Evolutionary conservation across 92 coral and sea anemone species (phyloP).

Genomic region (Palythoa caribaeorum): DNA sequence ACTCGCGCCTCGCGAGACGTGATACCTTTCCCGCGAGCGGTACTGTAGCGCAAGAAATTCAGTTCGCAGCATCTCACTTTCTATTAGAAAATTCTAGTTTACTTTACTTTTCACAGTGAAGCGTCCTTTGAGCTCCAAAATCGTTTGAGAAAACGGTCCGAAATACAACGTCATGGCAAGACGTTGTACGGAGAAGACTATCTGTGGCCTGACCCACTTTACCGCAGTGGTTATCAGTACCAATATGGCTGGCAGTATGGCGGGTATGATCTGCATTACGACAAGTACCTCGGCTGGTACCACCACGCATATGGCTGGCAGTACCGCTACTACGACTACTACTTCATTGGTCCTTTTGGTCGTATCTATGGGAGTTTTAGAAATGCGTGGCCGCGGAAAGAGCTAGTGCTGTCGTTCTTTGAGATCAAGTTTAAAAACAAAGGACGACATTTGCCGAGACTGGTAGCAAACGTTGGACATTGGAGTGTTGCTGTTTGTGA

Average conservation of each 20-base stretch:
- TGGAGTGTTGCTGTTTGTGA: slow-evolving; percentile 33
- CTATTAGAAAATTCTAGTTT: too few species aligned
- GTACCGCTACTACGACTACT: slow-evolving; percentile 31
- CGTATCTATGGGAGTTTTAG: slow-evolving; percentile 18
- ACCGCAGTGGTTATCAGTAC: slow-evolving; percentile 15
- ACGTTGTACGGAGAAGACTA: slow-evolving; percentile 18
- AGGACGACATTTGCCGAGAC: slow-evolving; percentile 11
- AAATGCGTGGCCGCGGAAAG: slow-evolving; percentile 31
- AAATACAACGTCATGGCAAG: slow-evolving; percentile 22
- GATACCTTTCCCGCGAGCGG: too few species aligned
- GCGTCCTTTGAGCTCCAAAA: slow-evolving; percentile 32
- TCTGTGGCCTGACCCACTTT: slow-evolving; percentile 26
- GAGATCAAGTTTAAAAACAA: slow-evolving; percentile 15
- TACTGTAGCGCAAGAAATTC: too few species aligned
- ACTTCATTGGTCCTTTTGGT: slow-evolving; percentile 21
- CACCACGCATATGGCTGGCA: slow-evolving; percentile 45
- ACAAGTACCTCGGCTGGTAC: slow-evolving; percentile 27
- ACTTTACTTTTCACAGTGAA: slow-evolving; percentile 8
- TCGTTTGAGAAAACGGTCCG: not conserved
- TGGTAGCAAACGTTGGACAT: slow-evolving; percentile 32
- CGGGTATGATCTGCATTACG: slow-evolving; percentile 9
- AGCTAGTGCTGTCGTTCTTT: slow-evolving; percentile 34
- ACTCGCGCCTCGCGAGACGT: too few species aligned
- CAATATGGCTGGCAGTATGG: slow-evolving; percentile 39
- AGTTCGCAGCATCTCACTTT: too few species aligned